phyloP scores from a whole-genome alignment of 2,888 invertebrate genomes.

The Drosophila sordidapex region DNA sequence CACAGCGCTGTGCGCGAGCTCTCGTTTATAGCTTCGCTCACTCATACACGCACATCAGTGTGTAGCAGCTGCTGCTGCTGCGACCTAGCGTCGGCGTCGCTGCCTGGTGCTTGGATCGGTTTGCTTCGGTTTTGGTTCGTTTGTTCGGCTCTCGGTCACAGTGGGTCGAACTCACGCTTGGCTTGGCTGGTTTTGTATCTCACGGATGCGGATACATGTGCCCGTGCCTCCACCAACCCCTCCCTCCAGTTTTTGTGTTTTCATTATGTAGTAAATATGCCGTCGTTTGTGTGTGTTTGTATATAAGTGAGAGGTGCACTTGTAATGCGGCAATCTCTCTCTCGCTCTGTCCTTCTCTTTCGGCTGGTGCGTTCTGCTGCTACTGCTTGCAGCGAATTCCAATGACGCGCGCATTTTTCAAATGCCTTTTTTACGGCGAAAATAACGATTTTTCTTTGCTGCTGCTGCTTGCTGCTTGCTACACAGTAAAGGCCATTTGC shows the following conservation, averaged over 20 bases:
- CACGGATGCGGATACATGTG: slow-evolving; percentile 64
- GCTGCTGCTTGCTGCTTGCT: slow-evolving; percentile 22
- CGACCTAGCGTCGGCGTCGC: slow-evolving; percentile 26
- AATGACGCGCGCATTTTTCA: slow-evolving; percentile 78
- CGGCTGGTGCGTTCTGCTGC: slow-evolving; percentile 50
- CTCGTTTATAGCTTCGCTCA: slow-evolving; percentile 37
- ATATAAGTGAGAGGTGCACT: slow-evolving; percentile 65
- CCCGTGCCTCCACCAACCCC: neutral
- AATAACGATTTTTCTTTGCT: slow-evolving; percentile 75
- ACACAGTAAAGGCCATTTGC: slow-evolving; percentile 42
- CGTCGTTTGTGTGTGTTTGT: slow-evolving; percentile 33
- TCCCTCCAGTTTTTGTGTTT: slow-evolving; percentile 44
- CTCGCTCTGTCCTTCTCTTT: slow-evolving; percentile 23
- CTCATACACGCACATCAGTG: slow-evolving; percentile 10
- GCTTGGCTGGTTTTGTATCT: slow-evolving; percentile 61
- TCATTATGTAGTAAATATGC: slow-evolving; percentile 72
- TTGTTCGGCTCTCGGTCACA: slow-evolving; percentile 53
- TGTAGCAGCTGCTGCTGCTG: slow-evolving; percentile 42
- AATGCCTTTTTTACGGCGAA: slow-evolving; percentile 77
- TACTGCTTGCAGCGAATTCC: slow-evolving; percentile 79
- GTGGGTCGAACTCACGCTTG: slow-evolving; percentile 75
- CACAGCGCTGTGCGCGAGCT: slow-evolving; percentile 36
- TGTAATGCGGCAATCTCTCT: slow-evolving; percentile 66
- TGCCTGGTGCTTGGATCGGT: slow-evolving; percentile 37
- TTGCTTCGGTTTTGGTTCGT: slow-evolving; percentile 51